Base-by-base conservation (phyloP, 2,888 invertebrate species). In the Parnassius mnemosyne region DNA sequence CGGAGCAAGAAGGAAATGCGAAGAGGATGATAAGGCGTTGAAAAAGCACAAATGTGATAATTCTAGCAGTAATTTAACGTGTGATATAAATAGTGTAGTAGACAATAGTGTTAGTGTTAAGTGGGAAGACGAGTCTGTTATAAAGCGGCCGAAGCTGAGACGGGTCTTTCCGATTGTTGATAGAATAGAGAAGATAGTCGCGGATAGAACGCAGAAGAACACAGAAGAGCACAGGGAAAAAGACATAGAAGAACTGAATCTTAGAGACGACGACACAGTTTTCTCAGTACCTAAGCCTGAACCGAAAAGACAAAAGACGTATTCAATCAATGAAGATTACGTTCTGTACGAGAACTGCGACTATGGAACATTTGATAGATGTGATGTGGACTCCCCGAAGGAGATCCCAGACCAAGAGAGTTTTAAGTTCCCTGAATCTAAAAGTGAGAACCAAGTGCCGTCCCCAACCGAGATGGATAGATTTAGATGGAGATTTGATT, bases 401-500 rank as follows among this genome's bases (percentile, higher is more conserved):
- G 81, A 83, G 0, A 73, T 75, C 10, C 69, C 61, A 12, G 66
- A 70, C 13, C 67, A 64, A 11, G 69, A 77, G 3, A 81, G 79
- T 1, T 84, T 85, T 53, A 69, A 75, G 20, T 87, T 83, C 66
- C 82, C 85, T 10, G 83, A 81, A 47, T 74, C 75, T 0, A 71
- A 66, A 53, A 79, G 73, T 61, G 79, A 78, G n/a, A 78, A 75
- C 42, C 89, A 89, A 68, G 93, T 96, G 64, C 96, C 96, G 9
- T 94, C 95, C 0, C 93, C 94, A 0, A 91, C 93, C 43, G 96
- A 96, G 69, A 94, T 95, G 85, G 95, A 94, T 60, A 92, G 93
- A 67, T 96, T 96, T 76, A 89, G 95, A 10, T 94, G 94, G 78
- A 94, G 95, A 43, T 89, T 97, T 73, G 95, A 95, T 72, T 95